Percentiles rank a stretch among this genome's conserved stretches.
Conservation (phyloP, 2,113 vertebrate species). For the Oryzias celebensis region DNA sequence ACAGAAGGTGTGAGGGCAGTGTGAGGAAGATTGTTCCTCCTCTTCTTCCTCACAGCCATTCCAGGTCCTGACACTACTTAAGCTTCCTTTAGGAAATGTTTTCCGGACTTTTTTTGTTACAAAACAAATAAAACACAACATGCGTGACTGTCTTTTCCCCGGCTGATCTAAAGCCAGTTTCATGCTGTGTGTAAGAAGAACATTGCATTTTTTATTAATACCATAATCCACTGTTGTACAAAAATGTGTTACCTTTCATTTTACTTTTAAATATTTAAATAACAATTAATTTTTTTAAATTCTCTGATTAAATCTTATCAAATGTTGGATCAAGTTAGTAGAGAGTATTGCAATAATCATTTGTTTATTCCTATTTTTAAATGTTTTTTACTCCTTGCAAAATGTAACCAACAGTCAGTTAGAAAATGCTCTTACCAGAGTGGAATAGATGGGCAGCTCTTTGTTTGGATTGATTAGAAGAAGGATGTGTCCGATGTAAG, state of each 20-base stretch:
- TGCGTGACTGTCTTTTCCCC: background rate
- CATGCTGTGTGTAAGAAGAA: constrained; percentile 67
- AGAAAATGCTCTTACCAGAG: constrained; percentile 80
- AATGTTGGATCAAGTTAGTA: background rate
- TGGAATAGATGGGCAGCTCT: constrained; percentile 93
- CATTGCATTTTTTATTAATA: constrained; percentile 75
- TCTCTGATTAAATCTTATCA: background rate
- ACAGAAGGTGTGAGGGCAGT: too few species aligned
- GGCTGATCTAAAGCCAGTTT: constrained; percentile 46
- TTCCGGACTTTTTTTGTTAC: background rate
- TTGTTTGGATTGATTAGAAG: constrained; percentile 95
- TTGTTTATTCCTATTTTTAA: too few species aligned
- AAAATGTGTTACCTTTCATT: too few species aligned
- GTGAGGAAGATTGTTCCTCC: too few species aligned
- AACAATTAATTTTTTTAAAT: too few species aligned
- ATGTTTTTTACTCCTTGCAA: too few species aligned
- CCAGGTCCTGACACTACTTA: too few species aligned
- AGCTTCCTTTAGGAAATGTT: background rate
- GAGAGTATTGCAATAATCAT: too few species aligned
- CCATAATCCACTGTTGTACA: constrained; percentile 36
- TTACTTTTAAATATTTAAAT: too few species aligned
- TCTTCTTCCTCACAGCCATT: too few species aligned
- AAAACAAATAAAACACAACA: background rate
- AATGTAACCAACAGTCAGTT: too few species aligned
- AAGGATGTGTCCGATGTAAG: constrained; percentile 92